phyloP scores from a whole-genome alignment of 2,888 invertebrate genomes.

The Anorthoa munda region DNA sequence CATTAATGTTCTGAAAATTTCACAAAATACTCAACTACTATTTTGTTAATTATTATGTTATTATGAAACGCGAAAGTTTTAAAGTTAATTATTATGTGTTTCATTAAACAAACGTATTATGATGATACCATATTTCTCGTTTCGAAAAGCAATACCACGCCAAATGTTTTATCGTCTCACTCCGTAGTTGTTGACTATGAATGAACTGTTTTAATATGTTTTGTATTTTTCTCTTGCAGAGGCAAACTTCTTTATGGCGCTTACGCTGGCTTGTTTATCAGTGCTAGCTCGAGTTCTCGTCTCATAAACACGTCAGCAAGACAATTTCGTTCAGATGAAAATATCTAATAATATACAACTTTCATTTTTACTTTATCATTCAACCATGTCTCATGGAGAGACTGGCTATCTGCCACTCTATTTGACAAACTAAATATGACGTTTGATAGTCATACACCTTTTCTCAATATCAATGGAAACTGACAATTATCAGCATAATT shows the following conservation, averaged over 20 bases:
- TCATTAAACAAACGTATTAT: conserved; percentile 13
- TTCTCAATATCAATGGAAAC: conserved; percentile 42
- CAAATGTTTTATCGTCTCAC: neutral
- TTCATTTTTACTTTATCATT: conserved; percentile 40
- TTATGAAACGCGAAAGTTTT: too few relatives aligned
- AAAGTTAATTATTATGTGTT: conserved; percentile 32
- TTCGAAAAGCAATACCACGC: conserved; percentile 2
- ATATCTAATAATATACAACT: conserved; percentile 45
- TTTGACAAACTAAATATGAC: conserved; percentile 53
- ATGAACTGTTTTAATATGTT: conserved; percentile 22
- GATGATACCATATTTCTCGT: neutral
- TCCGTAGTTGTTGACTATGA: conserved; percentile 18
- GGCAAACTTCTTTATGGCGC: conserved; percentile 73
- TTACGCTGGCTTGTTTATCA: conserved; percentile 76
- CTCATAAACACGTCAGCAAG: conserved; percentile 67
- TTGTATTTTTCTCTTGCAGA: conserved; percentile 76
- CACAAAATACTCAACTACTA: conserved; percentile 14
- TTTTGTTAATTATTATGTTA: conserved; percentile 27
- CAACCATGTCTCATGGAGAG: conserved; percentile 40
- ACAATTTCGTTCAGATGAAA: conserved; percentile 27
- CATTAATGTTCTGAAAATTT: conserved; percentile 17
- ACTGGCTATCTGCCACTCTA: conserved; percentile 21
- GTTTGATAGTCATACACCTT: conserved; percentile 56
- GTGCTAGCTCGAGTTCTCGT: conserved; percentile 77
- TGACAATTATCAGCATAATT: conserved; percentile 39